A percentile compares a stretch with the other conserved stretches of the same genome.
These are phyloP conservation scores for Danaus plexippus DNA, from an alignment of 1,140 invertebrate genomes.

Conservation along the genomic window DNA sequence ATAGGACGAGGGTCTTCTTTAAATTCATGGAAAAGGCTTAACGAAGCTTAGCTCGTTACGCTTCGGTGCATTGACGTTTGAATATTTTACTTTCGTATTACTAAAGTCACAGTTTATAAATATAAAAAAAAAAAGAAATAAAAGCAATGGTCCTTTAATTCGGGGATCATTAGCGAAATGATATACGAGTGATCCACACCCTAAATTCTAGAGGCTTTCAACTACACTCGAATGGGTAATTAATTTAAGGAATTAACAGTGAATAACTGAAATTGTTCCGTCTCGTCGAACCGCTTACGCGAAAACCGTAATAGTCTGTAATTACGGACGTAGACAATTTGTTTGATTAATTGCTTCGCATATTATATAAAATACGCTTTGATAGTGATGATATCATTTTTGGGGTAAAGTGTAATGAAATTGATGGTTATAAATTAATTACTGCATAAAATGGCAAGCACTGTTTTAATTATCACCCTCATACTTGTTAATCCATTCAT, in stretches of 20 bases:
- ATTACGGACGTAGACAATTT: conserved; percentile 18
- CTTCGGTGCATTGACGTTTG: too few relatives aligned
- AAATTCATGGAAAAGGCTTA: too few relatives aligned
- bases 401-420: too few relatives aligned
- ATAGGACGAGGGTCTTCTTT: too few relatives aligned
- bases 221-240: conserved; percentile 28
- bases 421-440: too few relatives aligned
- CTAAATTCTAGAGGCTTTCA: conserved; percentile 15
- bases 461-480: too few relatives aligned
- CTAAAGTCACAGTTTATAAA: background rate
- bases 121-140: background rate
- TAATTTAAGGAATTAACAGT: conserved; percentile 28
- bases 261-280: conserved; percentile 30
- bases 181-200: conserved; percentile 12
- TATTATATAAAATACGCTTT: too few relatives aligned
- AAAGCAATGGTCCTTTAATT: background rate
- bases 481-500: too few relatives aligned
- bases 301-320: conserved; percentile 17
- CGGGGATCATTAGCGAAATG: background rate
- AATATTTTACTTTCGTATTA: too few relatives aligned
- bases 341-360: conserved; percentile 20
- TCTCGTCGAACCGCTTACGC: conserved; percentile 27
- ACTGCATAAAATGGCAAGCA: too few relatives aligned
- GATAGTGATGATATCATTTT: too few relatives aligned
- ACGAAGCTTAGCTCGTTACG: too few relatives aligned